phyloP scores from a whole-genome alignment of 2,888 invertebrate genomes.

The Troglohyphantes excavatus region DNA sequence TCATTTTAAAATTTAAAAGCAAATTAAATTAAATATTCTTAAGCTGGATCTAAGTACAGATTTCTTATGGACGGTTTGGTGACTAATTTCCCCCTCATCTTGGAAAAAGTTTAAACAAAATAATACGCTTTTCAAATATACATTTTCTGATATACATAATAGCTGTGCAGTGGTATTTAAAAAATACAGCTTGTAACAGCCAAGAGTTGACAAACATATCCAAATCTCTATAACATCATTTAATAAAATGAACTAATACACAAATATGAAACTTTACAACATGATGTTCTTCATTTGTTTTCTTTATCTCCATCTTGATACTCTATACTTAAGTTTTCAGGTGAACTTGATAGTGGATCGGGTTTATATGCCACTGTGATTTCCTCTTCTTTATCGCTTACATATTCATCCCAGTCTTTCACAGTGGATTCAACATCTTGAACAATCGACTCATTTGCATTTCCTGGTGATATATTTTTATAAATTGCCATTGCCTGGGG shows the following conservation, averaged over 20 bases:
- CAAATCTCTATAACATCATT: not conserved
- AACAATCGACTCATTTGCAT: not conserved
- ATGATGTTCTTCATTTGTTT: slow-evolving; percentile 3
- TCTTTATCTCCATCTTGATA: slow-evolving; percentile 20
- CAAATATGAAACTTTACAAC: slow-evolving; percentile 31
- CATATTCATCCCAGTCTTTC: slow-evolving; percentile 72
- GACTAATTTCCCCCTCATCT: too few relatives aligned
- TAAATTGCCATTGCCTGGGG: slow-evolving; percentile 76
- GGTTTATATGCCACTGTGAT: not conserved
- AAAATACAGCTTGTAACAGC: too few relatives aligned
- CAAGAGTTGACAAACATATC: not conserved
- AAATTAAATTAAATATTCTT: too few relatives aligned
- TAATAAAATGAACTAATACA: slow-evolving; percentile 37
- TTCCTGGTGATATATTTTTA: slow-evolving; percentile 59
- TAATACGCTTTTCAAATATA: too few relatives aligned
- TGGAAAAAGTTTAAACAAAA: too few relatives aligned
- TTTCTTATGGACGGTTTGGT: too few relatives aligned
- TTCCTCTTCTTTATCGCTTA: slow-evolving; percentile 70
- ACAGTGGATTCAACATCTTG: not conserved
- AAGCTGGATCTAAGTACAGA: too few relatives aligned
- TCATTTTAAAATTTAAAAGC: too few relatives aligned
- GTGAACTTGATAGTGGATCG: not conserved
- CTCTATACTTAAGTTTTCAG: slow-evolving; percentile 2
- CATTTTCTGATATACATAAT: too few relatives aligned
- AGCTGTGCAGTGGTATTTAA: too few relatives aligned